Base-by-base conservation (phyloP, 2,113 vertebrate genomes). In the Carassius carassius region DNA sequence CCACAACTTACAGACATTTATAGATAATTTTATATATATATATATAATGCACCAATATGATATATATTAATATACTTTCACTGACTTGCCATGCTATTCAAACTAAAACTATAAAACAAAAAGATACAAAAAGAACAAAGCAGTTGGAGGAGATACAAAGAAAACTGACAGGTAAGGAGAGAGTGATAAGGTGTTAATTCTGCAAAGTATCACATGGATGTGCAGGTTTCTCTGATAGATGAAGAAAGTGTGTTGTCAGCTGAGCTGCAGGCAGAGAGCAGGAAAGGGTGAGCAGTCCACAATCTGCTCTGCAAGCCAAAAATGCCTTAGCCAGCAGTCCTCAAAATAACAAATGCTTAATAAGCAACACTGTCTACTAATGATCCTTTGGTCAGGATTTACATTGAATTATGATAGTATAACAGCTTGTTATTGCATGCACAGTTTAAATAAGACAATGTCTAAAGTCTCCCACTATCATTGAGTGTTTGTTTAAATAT, bases 211-310 rank as follows among this genome's bases (percentile, higher is more conserved):
- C 86, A 51, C 41, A 13, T 82, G 75, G 87, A 90, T 89, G 83
- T 87, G 87, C 84, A 72, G 88, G 87, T 84, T 86, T 88, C 88
- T 91, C 90, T 47, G 74, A 88, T 91, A 73, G 87, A 85, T 21
- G 74, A 76, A 81, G 79, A 85, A 70, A 86, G 62, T 83, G 89
- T 83, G 3, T 63, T 89, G 81, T 92, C 91, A 69, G 79, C 63
- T 91, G 90, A 91, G 86, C 79, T 62, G 86, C 86, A 3, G 41
- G 84, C 88, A 89, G 83, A 89, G 87, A 88, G 88, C 86, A 89
- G 41, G 74, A 70, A 29, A 16, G 75, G 87, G 81, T 67, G 51
- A 54, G 87, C 79, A 67, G 25, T 51, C 0, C 47, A 70, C 44
- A 21, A 67, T 81, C 23, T 21, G 2, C 44, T 51, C 62, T 51